Conservation (phyloP, 2,797 vertebrate species). For the Cichlasoma orientale region DNA sequence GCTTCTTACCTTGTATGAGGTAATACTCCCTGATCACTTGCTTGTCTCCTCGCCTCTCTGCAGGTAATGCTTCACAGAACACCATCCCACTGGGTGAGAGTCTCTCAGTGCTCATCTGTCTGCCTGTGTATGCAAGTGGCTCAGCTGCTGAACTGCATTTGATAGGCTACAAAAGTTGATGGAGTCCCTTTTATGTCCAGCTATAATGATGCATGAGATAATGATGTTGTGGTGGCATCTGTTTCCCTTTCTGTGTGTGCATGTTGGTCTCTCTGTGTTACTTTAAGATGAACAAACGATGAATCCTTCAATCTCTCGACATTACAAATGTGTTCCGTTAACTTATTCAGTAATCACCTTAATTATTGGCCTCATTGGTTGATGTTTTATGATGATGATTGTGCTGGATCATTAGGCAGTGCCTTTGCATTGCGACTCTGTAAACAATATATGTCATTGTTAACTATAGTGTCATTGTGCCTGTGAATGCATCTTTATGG, state of each 20-base stretch:
- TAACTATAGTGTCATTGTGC: conserved; percentile 11
- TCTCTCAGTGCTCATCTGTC: conserved; percentile 20
- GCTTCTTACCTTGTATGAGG: conserved; percentile 30
- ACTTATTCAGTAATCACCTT: conserved; percentile 24
- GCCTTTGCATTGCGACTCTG: conserved; percentile 6
- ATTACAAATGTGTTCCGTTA: conserved; percentile 24
- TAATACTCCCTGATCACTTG: conserved; percentile 32
- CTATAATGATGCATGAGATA: conserved; percentile 28
- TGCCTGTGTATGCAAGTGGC: conserved; percentile 12
- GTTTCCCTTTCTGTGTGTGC: background rate
- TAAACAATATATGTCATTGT: conserved; percentile 29
- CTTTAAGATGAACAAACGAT: conserved; percentile 4
- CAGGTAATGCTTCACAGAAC: conserved; percentile 71
- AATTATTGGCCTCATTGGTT: conserved; percentile 42
- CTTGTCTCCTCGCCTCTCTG: conserved; percentile 44
- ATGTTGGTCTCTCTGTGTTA: background rate
- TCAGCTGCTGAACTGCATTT: conserved; percentile 4
- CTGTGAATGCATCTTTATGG: background rate
- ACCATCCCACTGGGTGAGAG: conserved; percentile 70
- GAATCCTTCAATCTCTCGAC: conserved; percentile 5
- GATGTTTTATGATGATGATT: conserved; percentile 39
- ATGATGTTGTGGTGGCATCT: conserved; percentile 22
- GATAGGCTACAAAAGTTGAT: conserved; percentile 18
- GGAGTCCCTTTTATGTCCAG: conserved; percentile 26
- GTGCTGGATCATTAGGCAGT: conserved; percentile 33